Percentiles rank a stretch among this genome's conserved stretches.
phyloP scores from a whole-genome alignment of 2,797 vertebrate genomes.

The Tympanoctomys barrerae region DNA sequence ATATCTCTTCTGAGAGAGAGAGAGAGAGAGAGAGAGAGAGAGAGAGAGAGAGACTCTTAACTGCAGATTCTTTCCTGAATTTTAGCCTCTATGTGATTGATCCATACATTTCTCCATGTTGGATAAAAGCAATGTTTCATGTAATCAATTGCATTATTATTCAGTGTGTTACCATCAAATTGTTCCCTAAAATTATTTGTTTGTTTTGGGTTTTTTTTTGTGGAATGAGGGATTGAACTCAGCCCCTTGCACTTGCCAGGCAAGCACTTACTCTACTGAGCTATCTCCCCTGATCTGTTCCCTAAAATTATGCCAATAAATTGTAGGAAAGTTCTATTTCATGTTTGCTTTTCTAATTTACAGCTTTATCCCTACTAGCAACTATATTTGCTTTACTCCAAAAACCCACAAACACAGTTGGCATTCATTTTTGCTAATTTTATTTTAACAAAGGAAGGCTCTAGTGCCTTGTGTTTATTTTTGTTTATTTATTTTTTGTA shows the following conservation, averaged over 20 bases:
- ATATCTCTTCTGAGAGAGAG: too few species aligned
- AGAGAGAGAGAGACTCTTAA: not conserved
- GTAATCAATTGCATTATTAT: conserved; percentile 5
- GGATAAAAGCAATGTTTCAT: not conserved
- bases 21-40: too few species aligned
- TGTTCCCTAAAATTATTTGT: not conserved
- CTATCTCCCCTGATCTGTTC: too few species aligned
- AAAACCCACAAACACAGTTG: not conserved
- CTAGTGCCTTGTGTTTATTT: not conserved
- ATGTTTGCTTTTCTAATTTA: not conserved
- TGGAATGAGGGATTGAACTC: too few species aligned
- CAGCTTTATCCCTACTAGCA: not conserved
- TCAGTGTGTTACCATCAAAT: not conserved
- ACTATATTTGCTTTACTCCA: conserved; percentile 13
- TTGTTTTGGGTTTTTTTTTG: too few species aligned
- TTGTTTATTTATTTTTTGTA: not conserved
- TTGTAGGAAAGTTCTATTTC: not conserved
- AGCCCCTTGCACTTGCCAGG: too few species aligned
- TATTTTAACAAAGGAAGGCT: conserved; percentile 31
- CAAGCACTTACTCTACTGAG: too few species aligned
- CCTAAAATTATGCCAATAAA: not conserved
- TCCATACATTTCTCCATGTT: not conserved
- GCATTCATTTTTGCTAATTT: conserved; percentile 33
- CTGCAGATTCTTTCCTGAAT: not conserved
- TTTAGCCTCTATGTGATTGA: conserved; percentile 16